These are phyloP conservation scores for Heliconius cydno DNA, from an alignment of 2,888 invertebrate genomes.

Conservation along the genomic window DNA sequence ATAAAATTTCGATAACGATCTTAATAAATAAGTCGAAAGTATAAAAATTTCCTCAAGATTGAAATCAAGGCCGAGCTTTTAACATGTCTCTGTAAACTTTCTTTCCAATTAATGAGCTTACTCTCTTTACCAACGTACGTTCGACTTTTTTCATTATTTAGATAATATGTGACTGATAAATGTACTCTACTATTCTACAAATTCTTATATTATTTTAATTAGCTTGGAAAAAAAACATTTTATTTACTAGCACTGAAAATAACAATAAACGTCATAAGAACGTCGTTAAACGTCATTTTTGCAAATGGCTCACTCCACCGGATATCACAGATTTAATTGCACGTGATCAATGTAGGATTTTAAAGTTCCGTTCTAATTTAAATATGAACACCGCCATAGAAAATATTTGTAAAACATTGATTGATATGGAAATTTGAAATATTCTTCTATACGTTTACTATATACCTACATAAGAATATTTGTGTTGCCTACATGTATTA, in stretches of 20 bases:
- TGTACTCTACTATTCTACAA: background rate
- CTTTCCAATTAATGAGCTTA: conserved; percentile 13
- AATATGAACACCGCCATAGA: background rate
- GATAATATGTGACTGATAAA: conserved; percentile 18
- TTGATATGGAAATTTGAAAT: background rate
- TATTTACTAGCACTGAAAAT: background rate
- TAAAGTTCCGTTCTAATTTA: background rate
- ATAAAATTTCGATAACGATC: conserved; percentile 1
- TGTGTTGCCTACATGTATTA: background rate
- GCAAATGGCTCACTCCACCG: background rate
- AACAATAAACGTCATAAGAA: background rate
- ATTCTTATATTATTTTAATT: background rate
- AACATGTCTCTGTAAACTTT: conserved; percentile 10
- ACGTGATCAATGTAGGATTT: conserved; percentile 5
- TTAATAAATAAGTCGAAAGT: conserved; percentile 6
- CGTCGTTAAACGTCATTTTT: background rate
- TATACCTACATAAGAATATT: background rate
- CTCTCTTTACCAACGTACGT: background rate
- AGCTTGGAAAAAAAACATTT: no score
- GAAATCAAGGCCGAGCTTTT: conserved; percentile 21
- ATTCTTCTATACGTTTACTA: background rate
- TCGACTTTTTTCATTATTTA: background rate
- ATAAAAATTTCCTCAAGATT: conserved; percentile 24
- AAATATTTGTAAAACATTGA: background rate
- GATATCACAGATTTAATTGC: conserved; percentile 2